Evolutionary conservation across 1,140 invertebrate species (phyloP).

Genomic region (Zaprionus gabonicus): DNA sequence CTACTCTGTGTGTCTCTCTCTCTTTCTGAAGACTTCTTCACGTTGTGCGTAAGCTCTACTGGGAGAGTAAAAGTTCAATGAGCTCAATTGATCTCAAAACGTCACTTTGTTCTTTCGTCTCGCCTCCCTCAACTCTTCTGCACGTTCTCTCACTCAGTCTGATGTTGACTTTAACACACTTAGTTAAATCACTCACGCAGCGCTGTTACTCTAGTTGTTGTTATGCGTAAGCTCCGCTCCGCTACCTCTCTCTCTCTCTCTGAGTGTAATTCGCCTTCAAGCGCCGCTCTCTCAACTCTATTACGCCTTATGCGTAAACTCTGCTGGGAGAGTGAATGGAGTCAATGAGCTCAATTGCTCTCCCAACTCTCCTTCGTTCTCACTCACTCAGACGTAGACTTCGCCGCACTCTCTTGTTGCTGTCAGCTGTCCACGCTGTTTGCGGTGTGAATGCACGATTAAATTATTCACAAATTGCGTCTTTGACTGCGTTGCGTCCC

Average conservation of each 20-base stretch:
- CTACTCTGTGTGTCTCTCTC: too few species aligned
- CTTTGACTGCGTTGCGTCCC: slow-evolving; percentile 30
- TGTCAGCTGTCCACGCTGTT: slow-evolving; percentile 9
- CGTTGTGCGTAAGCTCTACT: too few species aligned
- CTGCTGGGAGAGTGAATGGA: background rate
- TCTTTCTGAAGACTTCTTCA: background rate
- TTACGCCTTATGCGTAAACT: background rate
- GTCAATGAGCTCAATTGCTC: slow-evolving; percentile 5
- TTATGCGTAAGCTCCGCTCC: background rate
- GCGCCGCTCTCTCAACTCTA: background rate
- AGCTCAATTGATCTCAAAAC: background rate
- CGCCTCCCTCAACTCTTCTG: slow-evolving; percentile 39
- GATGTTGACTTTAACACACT: background rate
- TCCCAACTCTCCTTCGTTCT: background rate
- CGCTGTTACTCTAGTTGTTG: background rate
- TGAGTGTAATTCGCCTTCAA: background rate
- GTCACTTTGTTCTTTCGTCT: slow-evolving; percentile 4
- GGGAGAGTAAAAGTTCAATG: background rate
- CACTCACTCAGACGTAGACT: too few species aligned
- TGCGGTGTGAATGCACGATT: slow-evolving; percentile 74
- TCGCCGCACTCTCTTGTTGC: background rate
- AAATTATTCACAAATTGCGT: slow-evolving; percentile 80
- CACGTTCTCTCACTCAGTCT: slow-evolving; percentile 1
- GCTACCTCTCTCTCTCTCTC: background rate
- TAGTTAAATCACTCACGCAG: background rate